phyloP scores from a whole-genome alignment of 1,140 invertebrate genomes.

The Drosophila ambigua region DNA sequence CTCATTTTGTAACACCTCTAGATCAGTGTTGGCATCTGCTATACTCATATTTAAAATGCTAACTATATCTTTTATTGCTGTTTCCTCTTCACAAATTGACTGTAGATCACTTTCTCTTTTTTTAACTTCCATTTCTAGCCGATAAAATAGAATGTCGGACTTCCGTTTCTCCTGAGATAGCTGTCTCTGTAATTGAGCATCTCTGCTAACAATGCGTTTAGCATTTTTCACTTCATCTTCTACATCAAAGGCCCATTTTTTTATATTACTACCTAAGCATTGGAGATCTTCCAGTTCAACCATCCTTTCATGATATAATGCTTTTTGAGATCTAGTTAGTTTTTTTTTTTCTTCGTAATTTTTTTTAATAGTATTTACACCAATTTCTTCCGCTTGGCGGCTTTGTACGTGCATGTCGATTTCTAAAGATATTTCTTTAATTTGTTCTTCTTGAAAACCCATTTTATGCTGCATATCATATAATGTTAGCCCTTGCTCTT shows the following conservation, averaged over 20 bases:
- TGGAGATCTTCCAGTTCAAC: slow-evolving; percentile 84
- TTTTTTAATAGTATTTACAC: slow-evolving; percentile 73
- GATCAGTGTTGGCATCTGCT: slow-evolving; percentile 87
- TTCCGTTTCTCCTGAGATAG: slow-evolving; percentile 85
- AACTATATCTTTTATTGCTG: slow-evolving; percentile 84
- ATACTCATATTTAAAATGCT: slow-evolving; percentile 84
- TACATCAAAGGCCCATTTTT: slow-evolving; percentile 85
- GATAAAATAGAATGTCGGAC: slow-evolving; percentile 85
- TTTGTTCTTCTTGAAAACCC: slow-evolving; percentile 84
- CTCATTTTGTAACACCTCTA: slow-evolving; percentile 89
- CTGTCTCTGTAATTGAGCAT: slow-evolving; percentile 84
- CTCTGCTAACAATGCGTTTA: slow-evolving; percentile 85
- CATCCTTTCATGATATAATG: slow-evolving; percentile 78
- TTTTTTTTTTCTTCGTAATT: slow-evolving; percentile 79
- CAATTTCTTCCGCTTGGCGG: slow-evolving; percentile 80
- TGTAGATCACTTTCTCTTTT: slow-evolving; percentile 85
- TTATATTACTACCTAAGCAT: slow-evolving; percentile 83
- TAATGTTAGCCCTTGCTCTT: slow-evolving; percentile 83
- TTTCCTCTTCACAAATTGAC: slow-evolving; percentile 84
- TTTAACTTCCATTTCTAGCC: slow-evolving; percentile 85
- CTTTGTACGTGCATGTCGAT: slow-evolving; percentile 83
- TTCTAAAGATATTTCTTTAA: slow-evolving; percentile 84
- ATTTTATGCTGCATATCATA: slow-evolving; percentile 85
- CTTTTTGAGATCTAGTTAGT: slow-evolving; percentile 80
- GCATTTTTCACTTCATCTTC: slow-evolving; percentile 84